These are phyloP conservation scores for Norana najaformis DNA, from an alignment of 2,888 invertebrate genomes.

Conservation along the genomic window DNA sequence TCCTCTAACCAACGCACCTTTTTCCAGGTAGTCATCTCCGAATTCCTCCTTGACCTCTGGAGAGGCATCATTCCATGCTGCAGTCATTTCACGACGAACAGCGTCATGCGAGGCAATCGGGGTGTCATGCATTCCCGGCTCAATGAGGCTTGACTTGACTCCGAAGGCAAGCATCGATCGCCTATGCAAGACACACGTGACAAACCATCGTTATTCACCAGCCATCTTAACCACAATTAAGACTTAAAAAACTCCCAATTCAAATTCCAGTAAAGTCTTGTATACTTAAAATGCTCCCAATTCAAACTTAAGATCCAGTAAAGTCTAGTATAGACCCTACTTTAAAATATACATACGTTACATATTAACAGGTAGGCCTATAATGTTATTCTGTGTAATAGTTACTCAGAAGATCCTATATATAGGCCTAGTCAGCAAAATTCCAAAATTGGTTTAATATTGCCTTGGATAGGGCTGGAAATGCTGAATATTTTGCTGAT, in stretches of 20 bases:
- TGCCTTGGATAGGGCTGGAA: too few species aligned
- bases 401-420: too few species aligned
- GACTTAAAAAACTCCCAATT: too few species aligned
- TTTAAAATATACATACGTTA: neutral
- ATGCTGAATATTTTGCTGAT: too few species aligned
- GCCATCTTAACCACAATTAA: neutral
- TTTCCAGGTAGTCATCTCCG: constrained; percentile 1
- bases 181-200: neutral
- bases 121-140: constrained; percentile 20
- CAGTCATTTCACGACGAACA: neutral
- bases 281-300: too few species aligned
- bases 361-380: neutral
- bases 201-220: neutral
- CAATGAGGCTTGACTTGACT: neutral
- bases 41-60: constrained; percentile 18
- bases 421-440: too few species aligned
- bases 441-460: too few species aligned
- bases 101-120: neutral
- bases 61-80: neutral
- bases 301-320: too few species aligned
- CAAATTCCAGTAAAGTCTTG: too few species aligned
- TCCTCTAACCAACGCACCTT: neutral
- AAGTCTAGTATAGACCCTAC: too few species aligned
- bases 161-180: neutral
- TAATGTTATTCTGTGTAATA: too few species aligned